Evolutionary conservation across 2,797 vertebrate genomes (phyloP).

Genomic region (Ispidina picta): DNA sequence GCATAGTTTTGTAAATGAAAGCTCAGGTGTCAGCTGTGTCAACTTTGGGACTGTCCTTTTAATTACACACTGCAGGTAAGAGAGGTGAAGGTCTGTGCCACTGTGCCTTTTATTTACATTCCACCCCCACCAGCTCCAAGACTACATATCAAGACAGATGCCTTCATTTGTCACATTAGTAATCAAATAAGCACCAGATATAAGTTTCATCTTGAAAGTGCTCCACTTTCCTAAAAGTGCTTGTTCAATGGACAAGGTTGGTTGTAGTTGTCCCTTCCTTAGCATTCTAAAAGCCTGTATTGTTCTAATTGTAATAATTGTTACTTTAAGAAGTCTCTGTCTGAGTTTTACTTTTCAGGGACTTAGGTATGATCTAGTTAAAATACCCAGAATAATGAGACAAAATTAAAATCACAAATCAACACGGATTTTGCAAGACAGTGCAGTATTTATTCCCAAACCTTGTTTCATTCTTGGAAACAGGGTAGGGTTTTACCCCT

Average conservation of each 20-base stretch:
- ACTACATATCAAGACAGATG: background rate
- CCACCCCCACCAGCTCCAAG: fast-evolving
- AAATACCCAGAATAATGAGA: background rate
- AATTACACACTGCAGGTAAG: background rate
- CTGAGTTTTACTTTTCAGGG: background rate
- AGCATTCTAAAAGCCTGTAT: background rate
- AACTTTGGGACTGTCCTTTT: background rate
- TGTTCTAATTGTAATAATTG: background rate
- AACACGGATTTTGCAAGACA: fast-evolving
- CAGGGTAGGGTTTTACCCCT: fast-evolving
- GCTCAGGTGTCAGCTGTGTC: background rate
- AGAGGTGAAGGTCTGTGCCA: background rate
- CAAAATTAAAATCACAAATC: background rate
- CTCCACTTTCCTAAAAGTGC: background rate
- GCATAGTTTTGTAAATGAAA: background rate
- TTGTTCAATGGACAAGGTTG: background rate
- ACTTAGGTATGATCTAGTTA: background rate
- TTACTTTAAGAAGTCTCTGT: background rate
- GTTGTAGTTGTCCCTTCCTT: background rate
- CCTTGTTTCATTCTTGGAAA: background rate
- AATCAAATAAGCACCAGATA: background rate
- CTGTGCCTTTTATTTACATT: background rate
- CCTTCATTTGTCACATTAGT: background rate
- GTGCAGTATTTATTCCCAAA: background rate
- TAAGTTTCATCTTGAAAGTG: background rate